Evolutionary conservation across 2,113 vertebrate species (phyloP).

Genomic region (Urocolius indicus): DNA sequence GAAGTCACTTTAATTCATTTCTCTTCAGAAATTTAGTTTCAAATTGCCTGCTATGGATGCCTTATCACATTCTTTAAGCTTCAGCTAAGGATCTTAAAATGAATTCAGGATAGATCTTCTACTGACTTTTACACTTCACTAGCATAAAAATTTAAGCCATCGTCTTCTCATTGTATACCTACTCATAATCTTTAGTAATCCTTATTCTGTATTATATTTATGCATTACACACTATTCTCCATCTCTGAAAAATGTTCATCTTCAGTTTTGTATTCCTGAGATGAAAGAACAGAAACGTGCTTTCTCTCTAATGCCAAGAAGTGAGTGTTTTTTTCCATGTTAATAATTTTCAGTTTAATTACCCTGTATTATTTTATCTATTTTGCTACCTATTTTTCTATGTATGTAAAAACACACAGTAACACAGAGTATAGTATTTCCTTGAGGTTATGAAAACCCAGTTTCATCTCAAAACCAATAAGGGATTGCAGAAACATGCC

Average conservation of each 20-base stretch:
- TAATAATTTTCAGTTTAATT: not conserved
- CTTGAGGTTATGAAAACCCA: not conserved
- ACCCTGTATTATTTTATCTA: not conserved
- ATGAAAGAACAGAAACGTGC: not conserved
- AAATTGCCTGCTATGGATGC: not conserved
- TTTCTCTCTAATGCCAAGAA: not conserved
- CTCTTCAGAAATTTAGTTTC: not conserved
- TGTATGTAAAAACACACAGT: not conserved
- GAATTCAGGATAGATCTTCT: not conserved
- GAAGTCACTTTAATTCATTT: not conserved
- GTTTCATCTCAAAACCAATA: not conserved
- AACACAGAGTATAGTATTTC: not conserved
- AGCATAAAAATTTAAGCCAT: not conserved
- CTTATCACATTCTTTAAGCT: not conserved
- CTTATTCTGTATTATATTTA: not conserved
- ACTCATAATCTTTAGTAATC: not conserved
- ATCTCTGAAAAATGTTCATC: not conserved
- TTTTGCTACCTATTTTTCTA: not conserved
- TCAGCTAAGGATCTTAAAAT: not conserved
- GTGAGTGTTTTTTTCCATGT: accelerated
- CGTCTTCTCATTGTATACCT: not conserved
- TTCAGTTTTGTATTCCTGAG: not conserved
- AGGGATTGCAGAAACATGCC: not conserved
- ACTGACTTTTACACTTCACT: not conserved
- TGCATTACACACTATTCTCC: not conserved